A percentile compares a stretch with the other conserved stretches of the same genome.
Evolutionary conservation across 1,140 invertebrate genomes (phyloP).

Genomic region (Zaprionus lachaisei): DNA sequence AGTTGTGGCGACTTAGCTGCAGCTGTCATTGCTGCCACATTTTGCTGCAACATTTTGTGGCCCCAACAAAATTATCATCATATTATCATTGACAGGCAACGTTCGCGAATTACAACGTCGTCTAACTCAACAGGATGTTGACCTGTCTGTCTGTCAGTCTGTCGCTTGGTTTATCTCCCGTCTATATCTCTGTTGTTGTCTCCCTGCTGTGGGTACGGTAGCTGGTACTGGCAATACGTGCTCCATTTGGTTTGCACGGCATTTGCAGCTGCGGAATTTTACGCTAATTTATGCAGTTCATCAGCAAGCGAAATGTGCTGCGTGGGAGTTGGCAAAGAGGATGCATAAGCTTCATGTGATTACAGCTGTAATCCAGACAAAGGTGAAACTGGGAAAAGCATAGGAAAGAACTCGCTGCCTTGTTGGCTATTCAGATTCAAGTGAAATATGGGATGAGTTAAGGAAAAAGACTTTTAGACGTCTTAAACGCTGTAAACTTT

Average conservation of each 20-base stretch:
- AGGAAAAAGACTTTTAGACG: not conserved
- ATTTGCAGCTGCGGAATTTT: constrained; percentile 65
- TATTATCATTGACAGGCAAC: constrained; percentile 31
- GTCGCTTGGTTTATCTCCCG: not conserved
- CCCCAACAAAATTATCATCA: constrained; percentile 32
- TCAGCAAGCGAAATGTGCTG: constrained; percentile 36
- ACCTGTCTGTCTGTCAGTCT: constrained; percentile 9
- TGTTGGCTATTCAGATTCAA: not conserved
- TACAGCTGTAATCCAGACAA: not conserved
- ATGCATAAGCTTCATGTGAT: not conserved
- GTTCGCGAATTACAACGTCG: constrained; percentile 26
- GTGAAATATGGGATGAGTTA: not conserved
- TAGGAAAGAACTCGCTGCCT: not conserved
- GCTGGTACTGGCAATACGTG: constrained; percentile 53
- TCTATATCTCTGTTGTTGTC: not conserved
- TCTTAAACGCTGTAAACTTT: not conserved
- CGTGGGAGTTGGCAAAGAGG: constrained; percentile 52
- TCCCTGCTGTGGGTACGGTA: not conserved
- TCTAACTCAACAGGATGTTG: constrained; percentile 33
- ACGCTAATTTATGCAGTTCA: constrained; percentile 53
- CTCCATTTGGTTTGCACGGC: constrained; percentile 63
- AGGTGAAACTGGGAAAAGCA: not conserved
- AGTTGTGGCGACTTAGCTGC: constrained; percentile 41
- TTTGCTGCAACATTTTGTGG: constrained; percentile 8
- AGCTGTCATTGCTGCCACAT: constrained; percentile 12